Evolutionary conservation across 2,797 vertebrate genomes (phyloP).

Genomic region (Syncerus caffer): DNA sequence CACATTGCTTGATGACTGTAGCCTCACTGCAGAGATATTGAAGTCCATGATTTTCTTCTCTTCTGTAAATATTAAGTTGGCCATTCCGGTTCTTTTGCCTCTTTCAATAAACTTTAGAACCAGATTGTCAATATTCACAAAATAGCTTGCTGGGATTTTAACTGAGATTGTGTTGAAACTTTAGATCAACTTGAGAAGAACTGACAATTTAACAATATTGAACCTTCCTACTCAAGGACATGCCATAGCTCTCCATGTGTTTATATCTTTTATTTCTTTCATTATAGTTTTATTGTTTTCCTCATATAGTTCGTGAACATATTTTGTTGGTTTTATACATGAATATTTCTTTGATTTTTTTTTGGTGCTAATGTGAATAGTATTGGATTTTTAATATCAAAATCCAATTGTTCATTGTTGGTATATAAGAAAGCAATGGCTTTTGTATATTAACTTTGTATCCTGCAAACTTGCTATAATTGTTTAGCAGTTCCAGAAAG

Average conservation of each 20-base stretch:
- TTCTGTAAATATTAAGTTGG: not conserved
- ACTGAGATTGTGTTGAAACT: not conserved
- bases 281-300: not conserved
- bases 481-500: not conserved
- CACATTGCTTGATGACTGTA: not conserved
- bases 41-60: not conserved
- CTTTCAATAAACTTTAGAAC: not conserved
- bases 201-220: not conserved
- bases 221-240: not conserved
- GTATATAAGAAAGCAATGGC: not conserved
- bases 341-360: not conserved
- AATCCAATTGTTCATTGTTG: not conserved
- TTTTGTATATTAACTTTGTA: not conserved
- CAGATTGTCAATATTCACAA: not conserved
- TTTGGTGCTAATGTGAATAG: not conserved
- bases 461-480: not conserved
- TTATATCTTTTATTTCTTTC: not conserved
- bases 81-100: not conserved
- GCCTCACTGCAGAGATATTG: not conserved
- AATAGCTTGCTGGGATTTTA: not conserved
- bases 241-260: not conserved
- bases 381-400: not conserved
- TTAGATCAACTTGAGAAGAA: not conserved
- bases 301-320: not conserved
- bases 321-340: not conserved